phyloP scores from a whole-genome alignment of 2,113 vertebrate species.

The Ursus arctos region DNA sequence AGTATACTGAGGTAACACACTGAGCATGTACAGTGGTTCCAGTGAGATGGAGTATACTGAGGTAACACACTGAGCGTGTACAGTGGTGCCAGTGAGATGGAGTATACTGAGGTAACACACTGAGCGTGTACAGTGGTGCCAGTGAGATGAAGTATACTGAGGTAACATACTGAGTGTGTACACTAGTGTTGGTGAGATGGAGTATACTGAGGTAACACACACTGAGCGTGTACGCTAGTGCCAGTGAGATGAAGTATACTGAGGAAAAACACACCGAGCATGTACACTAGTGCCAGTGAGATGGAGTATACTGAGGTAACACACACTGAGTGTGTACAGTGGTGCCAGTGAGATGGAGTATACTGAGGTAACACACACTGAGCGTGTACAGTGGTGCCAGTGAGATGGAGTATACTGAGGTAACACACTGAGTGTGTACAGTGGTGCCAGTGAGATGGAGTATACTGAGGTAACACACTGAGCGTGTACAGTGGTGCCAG shows the following conservation, averaged over 20 bases:
- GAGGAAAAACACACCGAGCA: background rate
- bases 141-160: background rate
- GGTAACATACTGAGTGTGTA: background rate
- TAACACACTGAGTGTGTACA: too few species aligned
- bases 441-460: background rate
- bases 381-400: too few species aligned
- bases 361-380: background rate
- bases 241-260: background rate
- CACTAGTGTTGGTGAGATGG: accelerated
- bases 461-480: background rate
- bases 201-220: background rate
- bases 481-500: background rate
- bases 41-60: background rate
- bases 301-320: background rate
- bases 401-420: too few species aligned
- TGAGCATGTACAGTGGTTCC: accelerated
- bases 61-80: background rate
- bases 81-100: accelerated
- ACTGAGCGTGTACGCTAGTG: background rate
- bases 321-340: background rate
- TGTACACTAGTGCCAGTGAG: background rate
- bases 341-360: background rate
- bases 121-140: background rate
- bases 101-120: background rate
- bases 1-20: background rate